These are phyloP conservation scores for Enteromius afrohamiltoni DNA, from an alignment of 2,797 vertebrate genomes.

Conservation along the genomic window DNA sequence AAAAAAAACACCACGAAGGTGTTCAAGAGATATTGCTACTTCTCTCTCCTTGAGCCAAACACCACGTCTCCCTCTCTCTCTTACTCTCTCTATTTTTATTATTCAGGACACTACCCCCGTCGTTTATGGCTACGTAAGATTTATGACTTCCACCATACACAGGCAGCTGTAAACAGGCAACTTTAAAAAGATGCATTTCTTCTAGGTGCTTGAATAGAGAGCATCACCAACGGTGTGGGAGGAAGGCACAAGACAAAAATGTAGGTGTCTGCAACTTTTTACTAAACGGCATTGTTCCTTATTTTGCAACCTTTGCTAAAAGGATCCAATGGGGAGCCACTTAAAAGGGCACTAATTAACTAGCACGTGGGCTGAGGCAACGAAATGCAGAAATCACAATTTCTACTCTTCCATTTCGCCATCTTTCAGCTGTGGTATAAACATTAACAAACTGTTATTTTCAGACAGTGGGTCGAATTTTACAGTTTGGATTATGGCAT, in stretches of 20 bases:
- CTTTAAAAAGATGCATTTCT: conserved; percentile 80
- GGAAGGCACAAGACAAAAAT: conserved; percentile 83
- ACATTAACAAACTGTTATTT: conserved; percentile 30
- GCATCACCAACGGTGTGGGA: conserved; percentile 80
- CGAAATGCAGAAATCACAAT: conserved; percentile 37
- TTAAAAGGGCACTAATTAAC: conserved; percentile 72
- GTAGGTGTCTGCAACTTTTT: conserved; percentile 87
- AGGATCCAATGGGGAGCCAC: conserved; percentile 42
- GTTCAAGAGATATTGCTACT: conserved; percentile 60
- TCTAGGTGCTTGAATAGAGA: conserved; percentile 77
- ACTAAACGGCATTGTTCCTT: conserved; percentile 67
- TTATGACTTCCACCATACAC: conserved; percentile 80
- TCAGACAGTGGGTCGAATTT: conserved; percentile 12
- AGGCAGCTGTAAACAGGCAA: conserved; percentile 76
- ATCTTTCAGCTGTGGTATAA: conserved; percentile 11
- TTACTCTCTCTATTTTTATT: conserved; percentile 72
- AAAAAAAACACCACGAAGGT: conserved; percentile 53
- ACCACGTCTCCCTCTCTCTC: conserved; percentile 51
- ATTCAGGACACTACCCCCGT: conserved; percentile 79
- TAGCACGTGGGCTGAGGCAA: conserved; percentile 58
- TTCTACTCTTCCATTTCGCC: conserved; percentile 20
- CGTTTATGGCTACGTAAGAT: conserved; percentile 84
- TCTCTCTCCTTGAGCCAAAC: conserved; percentile 40
- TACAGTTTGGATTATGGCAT: conserved; percentile 29
- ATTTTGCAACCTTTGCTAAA: conserved; percentile 66